A percentile compares a stretch with the other conserved stretches of the same genome.
phyloP scores from a whole-genome alignment of 2,797 vertebrate genomes.

The Pagetopsis macropterus region DNA sequence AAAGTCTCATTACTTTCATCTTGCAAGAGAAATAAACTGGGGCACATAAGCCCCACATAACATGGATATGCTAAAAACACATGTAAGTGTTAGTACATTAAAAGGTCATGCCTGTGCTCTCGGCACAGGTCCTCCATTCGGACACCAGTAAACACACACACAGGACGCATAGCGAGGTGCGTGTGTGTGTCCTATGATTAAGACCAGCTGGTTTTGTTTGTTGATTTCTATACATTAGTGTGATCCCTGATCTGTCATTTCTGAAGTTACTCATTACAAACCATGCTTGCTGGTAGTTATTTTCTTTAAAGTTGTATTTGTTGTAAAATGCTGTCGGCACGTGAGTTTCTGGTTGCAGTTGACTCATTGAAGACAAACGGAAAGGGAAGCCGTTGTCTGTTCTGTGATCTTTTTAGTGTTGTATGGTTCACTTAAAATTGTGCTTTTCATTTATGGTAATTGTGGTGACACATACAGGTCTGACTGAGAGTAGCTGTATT shows the following conservation, averaged over 20 bases:
- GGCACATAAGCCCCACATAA: too few species aligned
- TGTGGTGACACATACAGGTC: conserved; percentile 43
- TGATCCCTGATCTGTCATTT: not conserved
- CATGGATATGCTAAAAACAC: too few species aligned
- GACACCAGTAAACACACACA: not conserved
- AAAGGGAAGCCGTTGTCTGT: conserved; percentile 67
- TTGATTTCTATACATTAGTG: not conserved
- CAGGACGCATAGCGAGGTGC: not conserved
- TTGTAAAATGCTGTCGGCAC: conserved; percentile 29
- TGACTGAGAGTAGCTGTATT: conserved; percentile 29
- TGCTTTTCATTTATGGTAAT: conserved; percentile 65
- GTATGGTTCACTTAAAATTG: conserved; percentile 37
- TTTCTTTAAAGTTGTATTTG: conserved; percentile 25
- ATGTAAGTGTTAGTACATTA: not conserved
- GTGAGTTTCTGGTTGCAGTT: conserved; percentile 30
- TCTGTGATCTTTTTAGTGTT: conserved; percentile 53
- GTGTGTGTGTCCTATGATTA: conserved; percentile 9
- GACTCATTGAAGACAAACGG: conserved; percentile 53
- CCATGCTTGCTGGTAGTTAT: not conserved
- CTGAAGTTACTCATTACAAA: not conserved
- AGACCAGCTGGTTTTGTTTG: conserved; percentile 34
- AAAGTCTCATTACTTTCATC: too few species aligned
- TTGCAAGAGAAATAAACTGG: too few species aligned
- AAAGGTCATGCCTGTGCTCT: too few species aligned
- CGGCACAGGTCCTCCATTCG: not conserved